Evolutionary conservation across 2,888 invertebrate species (phyloP).

Genomic region (Tuta absoluta): DNA sequence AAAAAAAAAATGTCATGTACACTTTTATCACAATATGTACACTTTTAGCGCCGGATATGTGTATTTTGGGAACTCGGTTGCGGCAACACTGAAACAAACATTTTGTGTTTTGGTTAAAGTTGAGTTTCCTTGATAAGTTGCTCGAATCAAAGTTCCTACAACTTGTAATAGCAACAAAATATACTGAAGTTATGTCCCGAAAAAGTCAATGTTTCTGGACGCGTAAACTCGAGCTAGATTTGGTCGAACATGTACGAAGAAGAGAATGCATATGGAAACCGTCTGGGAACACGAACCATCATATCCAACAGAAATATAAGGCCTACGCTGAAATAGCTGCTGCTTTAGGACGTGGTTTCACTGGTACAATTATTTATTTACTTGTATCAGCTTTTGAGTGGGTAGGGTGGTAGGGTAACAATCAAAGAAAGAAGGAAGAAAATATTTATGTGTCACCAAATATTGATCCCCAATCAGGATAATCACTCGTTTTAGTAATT

Average conservation of each 20-base stretch:
- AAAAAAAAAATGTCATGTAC: no score
- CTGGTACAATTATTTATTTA: constrained; percentile 49
- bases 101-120: neutral
- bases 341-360: constrained; percentile 63
- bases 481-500: no score
- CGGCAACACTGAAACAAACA: no score
- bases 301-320: constrained; percentile 72
- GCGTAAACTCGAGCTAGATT: constrained; percentile 67
- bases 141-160: neutral
- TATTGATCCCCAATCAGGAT: no score
- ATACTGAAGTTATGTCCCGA: constrained; percentile 54
- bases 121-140: no score
- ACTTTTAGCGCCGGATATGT: no score
- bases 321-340: constrained; percentile 75
- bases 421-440: no score
- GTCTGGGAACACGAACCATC: constrained; percentile 69
- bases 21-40: no score
- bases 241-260: constrained; percentile 65
- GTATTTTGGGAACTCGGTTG: no score
- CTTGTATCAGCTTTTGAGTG: no score
- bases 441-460: no score
- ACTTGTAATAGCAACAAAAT: neutral
- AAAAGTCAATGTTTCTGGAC: constrained; percentile 67
- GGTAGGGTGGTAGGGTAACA: no score
- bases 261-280: constrained; percentile 70